phyloP scores from a whole-genome alignment of 2,797 vertebrate species.

The Perodicticus potto region DNA sequence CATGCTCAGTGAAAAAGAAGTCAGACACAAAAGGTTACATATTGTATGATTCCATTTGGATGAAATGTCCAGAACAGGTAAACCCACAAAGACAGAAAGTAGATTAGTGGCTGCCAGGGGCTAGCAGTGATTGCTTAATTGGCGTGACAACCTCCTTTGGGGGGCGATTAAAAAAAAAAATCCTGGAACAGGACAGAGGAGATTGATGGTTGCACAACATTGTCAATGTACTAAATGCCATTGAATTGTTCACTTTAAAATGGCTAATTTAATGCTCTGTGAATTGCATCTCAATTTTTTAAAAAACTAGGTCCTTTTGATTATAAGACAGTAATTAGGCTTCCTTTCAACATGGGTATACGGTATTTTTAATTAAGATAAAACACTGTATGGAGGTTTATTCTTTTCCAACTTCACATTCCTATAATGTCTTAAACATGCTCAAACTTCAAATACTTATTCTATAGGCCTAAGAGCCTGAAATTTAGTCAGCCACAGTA shows the following conservation, averaged over 20 bases:
- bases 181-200: background rate
- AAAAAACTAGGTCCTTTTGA: background rate
- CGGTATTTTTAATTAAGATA: background rate
- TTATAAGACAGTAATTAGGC: background rate
- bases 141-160: background rate
- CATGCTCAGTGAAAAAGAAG: background rate
- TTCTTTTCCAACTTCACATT: constrained; percentile 41
- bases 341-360: background rate
- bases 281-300: background rate
- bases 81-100: background rate
- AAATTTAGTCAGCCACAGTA: constrained; percentile 28
- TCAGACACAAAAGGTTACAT: background rate
- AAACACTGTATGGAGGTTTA: background rate
- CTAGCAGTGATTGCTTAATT: background rate
- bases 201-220: background rate
- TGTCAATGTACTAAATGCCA: background rate
- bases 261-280: background rate
- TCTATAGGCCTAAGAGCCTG: background rate
- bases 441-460: constrained; percentile 26
- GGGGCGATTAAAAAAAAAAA: background rate
- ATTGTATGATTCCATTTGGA: background rate
- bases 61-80: background rate
- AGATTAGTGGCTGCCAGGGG: background rate
- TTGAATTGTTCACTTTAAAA: background rate
- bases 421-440: background rate